These are phyloP conservation scores for Montipora foliosa DNA, from an alignment of 64 coral and sea anemone genomes.

Conservation along the genomic window DNA sequence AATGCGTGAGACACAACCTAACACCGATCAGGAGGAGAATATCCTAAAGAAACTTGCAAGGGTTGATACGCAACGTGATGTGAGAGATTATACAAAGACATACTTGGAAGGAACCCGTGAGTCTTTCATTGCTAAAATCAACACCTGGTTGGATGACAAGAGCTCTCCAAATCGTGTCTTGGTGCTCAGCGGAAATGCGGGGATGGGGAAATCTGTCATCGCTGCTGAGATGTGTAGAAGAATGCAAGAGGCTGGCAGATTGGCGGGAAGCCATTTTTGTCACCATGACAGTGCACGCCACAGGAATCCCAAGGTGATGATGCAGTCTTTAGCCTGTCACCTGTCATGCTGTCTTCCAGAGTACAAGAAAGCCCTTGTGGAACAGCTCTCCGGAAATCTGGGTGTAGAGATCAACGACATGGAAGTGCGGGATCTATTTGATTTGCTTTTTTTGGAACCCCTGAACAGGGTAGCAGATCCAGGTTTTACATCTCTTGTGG, in stretches of 20 bases:
- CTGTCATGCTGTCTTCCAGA: conserved; percentile 38
- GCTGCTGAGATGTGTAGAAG: conserved; percentile 25
- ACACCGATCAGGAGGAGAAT: background rate
- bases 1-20: rapidly evolving
- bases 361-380: conserved; percentile 19
- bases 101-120: background rate
- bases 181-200: conserved; percentile 45
- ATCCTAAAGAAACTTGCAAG: background rate
- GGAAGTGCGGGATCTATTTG: conserved; percentile 58
- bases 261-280: conserved; percentile 60
- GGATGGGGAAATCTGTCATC: conserved; percentile 57
- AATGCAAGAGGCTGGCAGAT: conserved; percentile 24
- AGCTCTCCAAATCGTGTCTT: conserved; percentile 7
- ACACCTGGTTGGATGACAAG: conserved; percentile 5
- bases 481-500: background rate
- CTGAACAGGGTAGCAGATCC: background rate
- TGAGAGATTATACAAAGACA: background rate
- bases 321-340: conserved; percentile 50
- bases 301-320: conserved; percentile 50
- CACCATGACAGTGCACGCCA: conserved; percentile 41
- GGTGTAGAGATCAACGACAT: conserved; percentile 14
- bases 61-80: background rate
- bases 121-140: background rate
- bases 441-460: conserved; percentile 56
- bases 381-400: conserved; percentile 42